Evolutionary conservation across 2,888 invertebrate species (phyloP).

Genomic region (Cheilosia scutellata): DNA sequence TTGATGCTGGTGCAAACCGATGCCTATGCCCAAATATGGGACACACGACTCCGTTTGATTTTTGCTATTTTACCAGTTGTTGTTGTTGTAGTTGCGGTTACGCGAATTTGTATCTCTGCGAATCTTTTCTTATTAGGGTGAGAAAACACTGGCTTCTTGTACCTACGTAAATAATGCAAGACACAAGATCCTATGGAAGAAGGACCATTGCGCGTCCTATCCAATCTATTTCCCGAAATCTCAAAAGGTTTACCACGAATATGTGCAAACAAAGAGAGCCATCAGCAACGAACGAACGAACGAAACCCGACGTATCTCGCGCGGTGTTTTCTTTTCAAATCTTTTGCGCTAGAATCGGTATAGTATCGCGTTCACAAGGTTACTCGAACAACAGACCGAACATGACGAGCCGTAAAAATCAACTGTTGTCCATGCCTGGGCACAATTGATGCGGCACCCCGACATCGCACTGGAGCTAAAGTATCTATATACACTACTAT

Average conservation of each 20-base stretch:
- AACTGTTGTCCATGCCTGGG: constrained; percentile 74
- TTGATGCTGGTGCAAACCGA: constrained; percentile 30
- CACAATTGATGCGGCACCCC: constrained; percentile 72
- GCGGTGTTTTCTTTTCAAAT: constrained; percentile 14
- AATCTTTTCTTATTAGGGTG: constrained; percentile 13
- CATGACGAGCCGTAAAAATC: constrained; percentile 73
- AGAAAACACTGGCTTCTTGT: constrained; percentile 33
- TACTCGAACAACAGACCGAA: constrained; percentile 43
- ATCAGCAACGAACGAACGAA: constrained; percentile 7
- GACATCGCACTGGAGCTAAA: constrained; percentile 28
- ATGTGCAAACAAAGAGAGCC: constrained; percentile 25
- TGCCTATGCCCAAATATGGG: constrained; percentile 68
- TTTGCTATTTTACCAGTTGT: constrained; percentile 62
- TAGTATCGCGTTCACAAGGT: constrained; percentile 1
- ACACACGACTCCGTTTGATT: constrained; percentile 38
- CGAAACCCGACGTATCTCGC: constrained; percentile 22
- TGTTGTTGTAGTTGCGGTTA: background rate
- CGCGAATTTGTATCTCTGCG: constrained; percentile 16
- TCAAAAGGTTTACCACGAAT: constrained; percentile 31
- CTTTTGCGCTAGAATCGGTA: constrained; percentile 26
- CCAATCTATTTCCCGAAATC: constrained; percentile 48
- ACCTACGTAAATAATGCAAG: constrained; percentile 35
- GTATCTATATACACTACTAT: constrained; percentile 44
- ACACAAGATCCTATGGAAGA: constrained; percentile 1
- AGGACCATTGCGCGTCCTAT: constrained; percentile 33